phyloP scores from a whole-genome alignment of 2,888 invertebrate genomes.

The Holacanthella duospinosa region DNA sequence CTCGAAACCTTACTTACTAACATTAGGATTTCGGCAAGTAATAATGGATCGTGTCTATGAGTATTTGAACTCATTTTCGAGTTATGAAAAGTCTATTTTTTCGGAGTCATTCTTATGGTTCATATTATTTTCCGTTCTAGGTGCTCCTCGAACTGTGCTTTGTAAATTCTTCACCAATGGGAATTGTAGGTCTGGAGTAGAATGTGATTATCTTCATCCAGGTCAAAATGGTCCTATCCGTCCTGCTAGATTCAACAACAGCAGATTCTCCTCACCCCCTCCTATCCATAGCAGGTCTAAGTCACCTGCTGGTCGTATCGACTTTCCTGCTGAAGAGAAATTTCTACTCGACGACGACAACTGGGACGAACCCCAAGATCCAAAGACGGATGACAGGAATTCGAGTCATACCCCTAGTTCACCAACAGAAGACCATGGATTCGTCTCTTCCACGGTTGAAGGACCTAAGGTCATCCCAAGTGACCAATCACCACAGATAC shows the following conservation, averaged over 20 bases:
- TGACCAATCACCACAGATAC: background rate
- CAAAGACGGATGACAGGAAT: background rate
- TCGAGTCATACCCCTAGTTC: constrained; percentile 22
- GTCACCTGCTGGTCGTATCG: background rate
- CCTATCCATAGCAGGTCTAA: background rate
- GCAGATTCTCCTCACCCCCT: background rate
- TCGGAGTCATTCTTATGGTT: background rate
- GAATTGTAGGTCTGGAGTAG: constrained; percentile 68
- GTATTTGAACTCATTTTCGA: background rate
- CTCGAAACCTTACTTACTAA: too few relatives aligned
- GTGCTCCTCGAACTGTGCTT: constrained; percentile 39
- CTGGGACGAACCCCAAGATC: background rate
- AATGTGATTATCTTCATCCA: constrained; percentile 73
- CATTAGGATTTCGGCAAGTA: background rate
- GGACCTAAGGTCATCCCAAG: background rate
- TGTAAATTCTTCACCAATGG: constrained; percentile 72
- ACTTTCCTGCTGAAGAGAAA: background rate
- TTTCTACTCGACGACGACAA: background rate
- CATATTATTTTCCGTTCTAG: background rate
- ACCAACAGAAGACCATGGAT: constrained; percentile 15
- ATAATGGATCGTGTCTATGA: background rate
- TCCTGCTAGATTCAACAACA: background rate
- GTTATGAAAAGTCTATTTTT: background rate
- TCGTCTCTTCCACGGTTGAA: background rate
- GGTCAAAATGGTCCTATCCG: constrained; percentile 51